Evolutionary conservation across 2,113 vertebrate genomes (phyloP).

Genomic region (Cygnus atratus): DNA sequence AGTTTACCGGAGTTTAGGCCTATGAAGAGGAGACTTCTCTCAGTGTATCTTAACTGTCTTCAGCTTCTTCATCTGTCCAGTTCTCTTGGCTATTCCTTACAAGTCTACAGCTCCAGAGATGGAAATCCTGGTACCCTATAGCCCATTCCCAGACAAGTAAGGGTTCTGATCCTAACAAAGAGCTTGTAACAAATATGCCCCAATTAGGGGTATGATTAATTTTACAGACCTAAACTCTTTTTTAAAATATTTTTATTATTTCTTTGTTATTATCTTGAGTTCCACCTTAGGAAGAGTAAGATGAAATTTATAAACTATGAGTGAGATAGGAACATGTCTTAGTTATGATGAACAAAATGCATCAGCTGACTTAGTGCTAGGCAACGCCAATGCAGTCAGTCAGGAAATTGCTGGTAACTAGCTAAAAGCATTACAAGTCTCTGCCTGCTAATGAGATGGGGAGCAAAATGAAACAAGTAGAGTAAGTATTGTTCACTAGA

Average conservation of each 20-base stretch:
- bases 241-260: background rate
- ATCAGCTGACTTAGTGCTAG: background rate
- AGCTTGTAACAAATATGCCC: background rate
- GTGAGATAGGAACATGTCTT: background rate
- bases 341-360: background rate
- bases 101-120: background rate
- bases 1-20: background rate
- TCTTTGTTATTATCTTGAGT: background rate
- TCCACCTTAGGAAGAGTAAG: background rate
- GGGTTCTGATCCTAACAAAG: background rate
- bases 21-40: background rate
- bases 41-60: background rate
- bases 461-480: background rate
- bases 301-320: background rate
- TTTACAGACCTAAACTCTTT: background rate
- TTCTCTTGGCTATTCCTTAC: background rate
- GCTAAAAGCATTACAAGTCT: background rate
- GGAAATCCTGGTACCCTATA: background rate
- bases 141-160: accelerated
- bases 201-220: background rate
- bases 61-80: background rate
- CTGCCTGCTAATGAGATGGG: background rate
- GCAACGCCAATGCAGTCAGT: background rate
- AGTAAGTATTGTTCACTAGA: background rate
- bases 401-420: background rate